A percentile compares a stretch with the other conserved stretches of the same genome.
Conservation (phyloP, 2,888 invertebrate genomes). For the Drosophila vallismaia region DNA sequence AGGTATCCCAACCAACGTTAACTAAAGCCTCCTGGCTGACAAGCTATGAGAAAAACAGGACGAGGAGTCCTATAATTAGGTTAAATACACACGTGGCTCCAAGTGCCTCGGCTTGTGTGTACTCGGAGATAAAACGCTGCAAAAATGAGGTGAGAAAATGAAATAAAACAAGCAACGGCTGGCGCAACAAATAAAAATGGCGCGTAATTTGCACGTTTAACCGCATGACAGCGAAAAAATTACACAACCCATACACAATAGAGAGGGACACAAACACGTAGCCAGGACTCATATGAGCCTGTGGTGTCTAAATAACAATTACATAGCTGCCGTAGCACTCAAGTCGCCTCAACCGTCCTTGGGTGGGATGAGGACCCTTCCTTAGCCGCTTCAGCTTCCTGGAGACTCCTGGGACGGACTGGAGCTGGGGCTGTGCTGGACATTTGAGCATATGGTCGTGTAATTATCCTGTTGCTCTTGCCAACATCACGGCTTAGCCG, state of each 20-base stretch:
- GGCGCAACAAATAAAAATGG: slow-evolving; percentile 63
- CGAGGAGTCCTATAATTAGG: slow-evolving; percentile 62
- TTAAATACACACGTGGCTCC: slow-evolving; percentile 66
- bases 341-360: slow-evolving; percentile 32
- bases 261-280: slow-evolving; percentile 18
- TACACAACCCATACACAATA: slow-evolving; percentile 37
- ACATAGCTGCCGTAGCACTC: slow-evolving; percentile 37
- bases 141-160: slow-evolving; percentile 69
- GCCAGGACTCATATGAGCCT: slow-evolving; percentile 16
- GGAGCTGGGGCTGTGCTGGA: slow-evolving; percentile 43
- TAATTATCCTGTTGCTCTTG: slow-evolving; percentile 73
- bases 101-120: slow-evolving; percentile 38
- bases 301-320: slow-evolving; percentile 70
- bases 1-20: neutral
- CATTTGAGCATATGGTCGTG: slow-evolving; percentile 67
- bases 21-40: neutral
- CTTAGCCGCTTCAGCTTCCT: slow-evolving; percentile 29
- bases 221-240: slow-evolving; percentile 67
- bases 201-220: slow-evolving; percentile 76
- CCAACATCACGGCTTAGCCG: slow-evolving; percentile 38
- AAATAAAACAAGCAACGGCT: slow-evolving; percentile 65
- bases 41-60: slow-evolving; percentile 24
- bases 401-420: slow-evolving; percentile 31
- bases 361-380: slow-evolving; percentile 8
- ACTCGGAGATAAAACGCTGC: slow-evolving; percentile 60